These are phyloP conservation scores for Ochropleura leucogaster DNA, from an alignment of 2,888 invertebrate genomes.

Conservation along the genomic window DNA sequence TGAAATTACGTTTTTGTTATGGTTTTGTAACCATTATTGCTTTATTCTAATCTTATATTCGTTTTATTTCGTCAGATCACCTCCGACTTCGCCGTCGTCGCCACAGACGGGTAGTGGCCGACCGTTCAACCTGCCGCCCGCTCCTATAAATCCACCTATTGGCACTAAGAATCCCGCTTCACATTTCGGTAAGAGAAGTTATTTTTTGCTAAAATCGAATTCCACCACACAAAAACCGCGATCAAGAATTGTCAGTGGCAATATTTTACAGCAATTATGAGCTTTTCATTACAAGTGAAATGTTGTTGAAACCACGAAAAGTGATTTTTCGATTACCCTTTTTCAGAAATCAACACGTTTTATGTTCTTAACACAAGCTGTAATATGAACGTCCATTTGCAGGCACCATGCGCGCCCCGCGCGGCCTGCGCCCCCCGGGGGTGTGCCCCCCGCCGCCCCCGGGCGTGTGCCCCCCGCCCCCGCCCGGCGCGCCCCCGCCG, in stretches of 20 bases:
- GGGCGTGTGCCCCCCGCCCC: constrained; percentile 85
- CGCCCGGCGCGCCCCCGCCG: constrained; percentile 86
- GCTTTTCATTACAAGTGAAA: too few relatives aligned
- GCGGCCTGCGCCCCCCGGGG: constrained; percentile 90
- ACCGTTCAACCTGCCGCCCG: constrained; percentile 74
- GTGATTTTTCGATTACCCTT: background rate
- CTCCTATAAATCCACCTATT: constrained; percentile 78
- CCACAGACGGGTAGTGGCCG: constrained; percentile 74
- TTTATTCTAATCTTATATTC: background rate
- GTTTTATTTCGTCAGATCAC: constrained; percentile 77
- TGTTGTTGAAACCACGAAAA: too few relatives aligned
- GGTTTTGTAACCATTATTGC: background rate
- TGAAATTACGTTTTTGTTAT: background rate
- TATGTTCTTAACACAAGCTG: background rate
- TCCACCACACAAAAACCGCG: background rate
- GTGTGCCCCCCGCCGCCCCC: constrained; percentile 91
- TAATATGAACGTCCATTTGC: constrained; percentile 20
- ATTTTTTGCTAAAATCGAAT: background rate
- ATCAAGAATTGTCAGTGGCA: background rate
- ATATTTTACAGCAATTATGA: background rate
- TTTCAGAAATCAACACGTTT: background rate
- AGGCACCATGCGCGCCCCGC: constrained; percentile 87
- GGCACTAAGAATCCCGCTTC: constrained; percentile 86
- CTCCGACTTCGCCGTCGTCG: constrained; percentile 87
- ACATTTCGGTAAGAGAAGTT: constrained; percentile 81